Evolutionary conservation across 2,888 invertebrate genomes (phyloP), one percentile per base, ranked within the genome.

Genomic region (Phortica magna): DNA sequence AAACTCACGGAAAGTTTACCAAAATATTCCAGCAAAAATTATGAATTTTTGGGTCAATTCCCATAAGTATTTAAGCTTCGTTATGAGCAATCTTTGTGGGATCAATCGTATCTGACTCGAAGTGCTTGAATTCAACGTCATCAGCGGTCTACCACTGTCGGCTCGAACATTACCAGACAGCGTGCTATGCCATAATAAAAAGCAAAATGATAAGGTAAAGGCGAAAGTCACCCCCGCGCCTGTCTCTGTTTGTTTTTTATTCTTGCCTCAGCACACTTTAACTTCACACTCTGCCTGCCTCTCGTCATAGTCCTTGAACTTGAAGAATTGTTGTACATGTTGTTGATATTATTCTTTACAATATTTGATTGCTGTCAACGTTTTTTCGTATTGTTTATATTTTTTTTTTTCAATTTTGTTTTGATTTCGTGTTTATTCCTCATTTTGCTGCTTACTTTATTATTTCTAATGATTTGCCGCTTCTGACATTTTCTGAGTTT

Each of bases 321-420:
- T 74, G 74, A 74, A 67, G 31, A 39, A 57, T 67, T 74, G 74
- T 65, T 41, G 73, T 4, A 31, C 31, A 67, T 72, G 9, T 78
- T 85, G 74, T 83, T 82, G 75, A 82, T 84, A 73, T 78, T 74
- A 42, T 61, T 68, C 42, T 43, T 80, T 83, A 83, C 77, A 78
- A 77, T 48, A 70, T 57, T 74, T 76, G 72, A 78, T 78, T 82
- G 80, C 78, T 75, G 31, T n/a, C 68, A 31, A 12, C 73, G 73
- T 72, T 79, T 14, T 48, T 22, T n/a, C 9, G n/a, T 22, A 17
- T 61, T 10, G 1, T 22, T 53, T 48, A 41, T 53, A 22, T 22
- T 53, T 53, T 55, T 71, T 55, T 22, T 31, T 53, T 53, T 70
- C 9, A 48, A 31, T 53, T 4, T 65, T 31, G 31, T 14, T 65